Percentiles rank a stretch among this genome's conserved stretches.
Evolutionary conservation across 2,797 vertebrate genomes (phyloP).

Genomic region (Gymnoscopelus microlampas): DNA sequence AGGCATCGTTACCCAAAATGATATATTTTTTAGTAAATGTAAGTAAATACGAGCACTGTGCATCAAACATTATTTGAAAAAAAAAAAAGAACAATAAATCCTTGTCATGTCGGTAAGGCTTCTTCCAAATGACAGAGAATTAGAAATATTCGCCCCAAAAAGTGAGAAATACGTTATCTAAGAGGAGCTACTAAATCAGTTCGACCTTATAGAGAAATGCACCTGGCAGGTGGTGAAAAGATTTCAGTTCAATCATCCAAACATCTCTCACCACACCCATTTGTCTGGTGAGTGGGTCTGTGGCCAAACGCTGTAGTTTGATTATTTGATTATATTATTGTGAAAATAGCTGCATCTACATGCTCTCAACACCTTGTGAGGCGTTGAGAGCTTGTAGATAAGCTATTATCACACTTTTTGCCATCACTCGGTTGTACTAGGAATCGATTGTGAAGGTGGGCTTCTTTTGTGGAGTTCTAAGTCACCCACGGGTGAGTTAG

Average conservation of each 20-base stretch:
- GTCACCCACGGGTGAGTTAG: constrained; percentile 90
- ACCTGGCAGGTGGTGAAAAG: neutral
- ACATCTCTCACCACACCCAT: neutral
- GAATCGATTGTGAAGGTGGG: constrained; percentile 46
- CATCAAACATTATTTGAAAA: too few species aligned
- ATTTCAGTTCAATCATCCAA: constrained; percentile 3
- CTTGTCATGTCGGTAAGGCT: constrained; percentile 64
- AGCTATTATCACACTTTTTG: too few species aligned
- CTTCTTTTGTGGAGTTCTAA: constrained; percentile 84
- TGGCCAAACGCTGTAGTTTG: too few species aligned
- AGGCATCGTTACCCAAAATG: too few species aligned
- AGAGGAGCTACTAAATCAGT: neutral
- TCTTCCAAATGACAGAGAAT: constrained; percentile 34
- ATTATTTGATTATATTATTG: too few species aligned
- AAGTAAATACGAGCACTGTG: too few species aligned
- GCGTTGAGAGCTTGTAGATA: too few species aligned
- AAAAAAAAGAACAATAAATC: constrained; percentile 52
- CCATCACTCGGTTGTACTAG: too few species aligned
- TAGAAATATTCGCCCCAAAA: too few species aligned
- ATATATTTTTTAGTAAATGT: constrained; percentile 20
- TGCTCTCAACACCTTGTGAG: too few species aligned
- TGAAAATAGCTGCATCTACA: too few species aligned
- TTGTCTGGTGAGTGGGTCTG: too few species aligned
- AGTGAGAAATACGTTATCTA: neutral
- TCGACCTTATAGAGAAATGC: neutral